These are phyloP conservation scores for Drosophila nasuta DNA, from an alignment of 1,140 invertebrate species.

Conservation along the genomic window DNA sequence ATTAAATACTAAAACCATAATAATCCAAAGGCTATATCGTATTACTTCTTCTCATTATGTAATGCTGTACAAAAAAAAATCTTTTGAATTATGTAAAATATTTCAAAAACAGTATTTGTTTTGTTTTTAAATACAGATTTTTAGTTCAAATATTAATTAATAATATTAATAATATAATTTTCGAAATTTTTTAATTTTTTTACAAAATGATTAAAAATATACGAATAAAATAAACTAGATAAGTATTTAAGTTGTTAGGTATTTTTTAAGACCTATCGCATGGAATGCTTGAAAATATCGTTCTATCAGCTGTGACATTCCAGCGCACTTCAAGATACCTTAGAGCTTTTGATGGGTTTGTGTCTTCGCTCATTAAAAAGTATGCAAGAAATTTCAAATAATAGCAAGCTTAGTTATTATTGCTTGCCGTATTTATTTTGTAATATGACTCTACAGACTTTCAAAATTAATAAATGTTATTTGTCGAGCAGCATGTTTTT, in stretches of 20 bases:
- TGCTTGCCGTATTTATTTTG: background rate
- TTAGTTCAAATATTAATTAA: too few relatives aligned
- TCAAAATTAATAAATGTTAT: background rate
- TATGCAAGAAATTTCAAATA: background rate
- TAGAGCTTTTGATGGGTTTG: background rate
- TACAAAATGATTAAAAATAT: background rate
- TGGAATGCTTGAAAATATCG: constrained; percentile 17
- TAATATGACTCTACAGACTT: background rate
- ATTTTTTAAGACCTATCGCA: constrained; percentile 33
- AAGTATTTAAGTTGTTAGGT: background rate
- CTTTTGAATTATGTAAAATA: too few relatives aligned
- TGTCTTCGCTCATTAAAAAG: constrained; percentile 16
- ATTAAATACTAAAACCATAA: constrained; percentile 22
- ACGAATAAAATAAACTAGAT: background rate
- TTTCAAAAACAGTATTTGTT: too few relatives aligned
- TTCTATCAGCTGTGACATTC: constrained; percentile 20
- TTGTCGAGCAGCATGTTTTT: constrained; percentile 6
- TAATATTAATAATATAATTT: too few relatives aligned
- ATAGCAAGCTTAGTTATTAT: constrained; percentile 24
- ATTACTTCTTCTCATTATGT: background rate
- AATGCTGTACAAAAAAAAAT: too few relatives aligned
- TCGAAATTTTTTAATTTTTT: background rate
- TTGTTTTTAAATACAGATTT: too few relatives aligned
- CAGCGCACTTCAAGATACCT: background rate
- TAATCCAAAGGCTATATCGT: background rate